Evolutionary conservation across 2,888 invertebrate species (phyloP), one percentile per base, ranked within the genome.

Genomic region (Tetrapedia diversipes): DNA sequence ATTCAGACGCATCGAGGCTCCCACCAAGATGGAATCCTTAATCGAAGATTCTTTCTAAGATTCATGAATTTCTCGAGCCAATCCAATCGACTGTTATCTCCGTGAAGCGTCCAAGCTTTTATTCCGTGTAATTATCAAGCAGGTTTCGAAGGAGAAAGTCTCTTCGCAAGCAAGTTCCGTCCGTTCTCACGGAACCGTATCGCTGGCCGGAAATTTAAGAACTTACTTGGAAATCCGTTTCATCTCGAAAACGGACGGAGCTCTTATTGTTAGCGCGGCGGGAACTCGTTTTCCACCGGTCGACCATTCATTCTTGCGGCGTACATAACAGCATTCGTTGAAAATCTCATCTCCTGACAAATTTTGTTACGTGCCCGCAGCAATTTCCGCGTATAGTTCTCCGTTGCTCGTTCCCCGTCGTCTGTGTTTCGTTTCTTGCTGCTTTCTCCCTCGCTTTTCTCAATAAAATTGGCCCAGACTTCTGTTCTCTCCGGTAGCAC

Each of bases 331-430:
- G 70, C 70, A 70, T 57, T 34, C 63, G 41, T 60, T 71, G 82
- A 82, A 80, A 78, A 84, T 82, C 82, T 84, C 80, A 84, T 83
- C 84, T 83, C 77, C 80, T 71, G 85, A 82, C 75, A 84, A 84
- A 83, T 83, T 84, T 83, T 64, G 71, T 83, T 83, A 82, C 80
- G 77, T 80, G 79, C 73, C 80, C 73, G 71, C 66, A 61, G 80
- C 82, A 77, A 83, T 83, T 84, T 84, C 73, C 82, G 57, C 60
- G 64, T 76, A 67, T 74, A 84, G 59, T 61, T 70, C 63, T 29
- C 2, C 41, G 43, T 14, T 65, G 54, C 61, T 47, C 61, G 41
- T 63, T 34, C 43, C 47, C 34, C 22, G n/a, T 37, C 41, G 19
- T 41, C 24, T 27, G 27, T 56, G 61, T 74, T 75, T 64, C 68